phyloP scores from a whole-genome alignment of 2,888 invertebrate genomes.

The Cheiracanthium punctorium region DNA sequence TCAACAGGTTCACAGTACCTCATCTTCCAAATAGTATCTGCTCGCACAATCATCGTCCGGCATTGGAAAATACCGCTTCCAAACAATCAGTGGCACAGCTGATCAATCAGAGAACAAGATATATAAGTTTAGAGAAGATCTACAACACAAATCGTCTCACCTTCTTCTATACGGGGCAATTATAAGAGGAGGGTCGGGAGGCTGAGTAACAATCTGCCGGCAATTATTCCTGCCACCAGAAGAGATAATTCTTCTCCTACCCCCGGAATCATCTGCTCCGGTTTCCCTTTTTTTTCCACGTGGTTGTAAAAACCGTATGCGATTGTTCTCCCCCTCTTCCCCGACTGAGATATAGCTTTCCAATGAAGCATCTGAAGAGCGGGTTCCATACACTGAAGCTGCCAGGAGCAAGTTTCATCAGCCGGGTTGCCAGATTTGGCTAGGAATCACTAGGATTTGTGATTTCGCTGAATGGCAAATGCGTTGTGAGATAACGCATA shows the following conservation, averaged over 20 bases:
- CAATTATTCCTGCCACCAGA: slow-evolving; percentile 24
- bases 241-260: slow-evolving; percentile 15
- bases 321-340: slow-evolving; percentile 26
- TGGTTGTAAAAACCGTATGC: slow-evolving; percentile 24
- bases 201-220: slow-evolving; percentile 25
- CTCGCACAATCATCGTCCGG: not conserved
- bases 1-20: not conserved
- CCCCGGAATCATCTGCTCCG: slow-evolving; percentile 10
- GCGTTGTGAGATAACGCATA: no score
- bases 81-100: not conserved
- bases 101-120: not conserved
- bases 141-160: slow-evolving; percentile 20
- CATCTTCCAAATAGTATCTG: not conserved
- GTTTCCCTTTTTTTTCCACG: slow-evolving; percentile 27
- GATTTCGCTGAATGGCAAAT: no score
- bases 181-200: not conserved
- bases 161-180: slow-evolving; percentile 17
- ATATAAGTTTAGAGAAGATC: not conserved
- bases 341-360: slow-evolving; percentile 51
- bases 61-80: not conserved
- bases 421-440: slow-evolving; percentile 51
- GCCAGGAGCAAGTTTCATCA: slow-evolving; percentile 27
- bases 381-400: slow-evolving; percentile 34
- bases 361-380: slow-evolving; percentile 56
- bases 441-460: not conserved